Conservation (phyloP, 2,113 vertebrate genomes). For the Patagioenas fasciata region DNA sequence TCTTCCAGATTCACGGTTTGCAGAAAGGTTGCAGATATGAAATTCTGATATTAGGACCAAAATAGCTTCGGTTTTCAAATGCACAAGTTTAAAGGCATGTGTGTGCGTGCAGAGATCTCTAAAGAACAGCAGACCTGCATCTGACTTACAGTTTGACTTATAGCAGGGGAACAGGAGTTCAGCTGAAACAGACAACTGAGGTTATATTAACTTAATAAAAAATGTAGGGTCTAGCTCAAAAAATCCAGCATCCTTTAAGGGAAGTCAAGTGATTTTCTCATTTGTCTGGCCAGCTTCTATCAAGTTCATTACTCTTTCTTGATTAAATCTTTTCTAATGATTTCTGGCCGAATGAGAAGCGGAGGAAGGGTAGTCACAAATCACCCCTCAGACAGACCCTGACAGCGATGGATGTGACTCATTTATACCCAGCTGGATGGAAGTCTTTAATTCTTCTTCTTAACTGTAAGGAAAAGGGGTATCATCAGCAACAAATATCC, state of each 20-base stretch:
- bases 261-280: background rate
- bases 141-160: background rate
- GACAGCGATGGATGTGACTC: background rate
- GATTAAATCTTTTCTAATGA: conserved; percentile 53
- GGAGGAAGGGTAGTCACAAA: background rate
- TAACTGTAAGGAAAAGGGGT: background rate
- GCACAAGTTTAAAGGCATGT: background rate
- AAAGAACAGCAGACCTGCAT: background rate
- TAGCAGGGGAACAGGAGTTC: background rate
- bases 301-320: conserved; percentile 32
- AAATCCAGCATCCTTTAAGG: background rate
- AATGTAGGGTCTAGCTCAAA: background rate
- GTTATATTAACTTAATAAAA: background rate
- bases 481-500: background rate
- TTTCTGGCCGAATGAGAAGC: background rate
- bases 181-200: background rate
- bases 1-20: background rate
- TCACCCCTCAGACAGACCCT: background rate
- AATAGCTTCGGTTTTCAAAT: background rate
- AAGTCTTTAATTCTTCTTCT: background rate
- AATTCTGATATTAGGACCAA: background rate
- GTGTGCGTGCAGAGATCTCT: background rate
- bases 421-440: background rate
- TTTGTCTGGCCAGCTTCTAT: conserved; percentile 20
- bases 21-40: background rate